These are phyloP conservation scores for Drosophila neutralis DNA, from an alignment of 2,888 invertebrate genomes.

Conservation along the genomic window DNA sequence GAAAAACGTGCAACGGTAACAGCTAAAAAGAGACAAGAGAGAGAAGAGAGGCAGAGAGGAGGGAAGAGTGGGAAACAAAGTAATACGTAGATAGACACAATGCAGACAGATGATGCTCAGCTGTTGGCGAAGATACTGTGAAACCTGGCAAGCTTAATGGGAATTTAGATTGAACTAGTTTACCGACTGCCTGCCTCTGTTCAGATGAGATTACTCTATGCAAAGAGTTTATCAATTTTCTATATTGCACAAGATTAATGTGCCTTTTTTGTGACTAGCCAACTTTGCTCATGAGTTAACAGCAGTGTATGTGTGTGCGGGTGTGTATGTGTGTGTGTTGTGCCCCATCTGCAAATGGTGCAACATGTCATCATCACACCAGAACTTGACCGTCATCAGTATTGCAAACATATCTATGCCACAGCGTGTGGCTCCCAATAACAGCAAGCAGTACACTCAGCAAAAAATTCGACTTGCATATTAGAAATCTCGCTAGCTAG, in stretches of 20 bases:
- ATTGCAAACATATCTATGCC: conserved; percentile 5
- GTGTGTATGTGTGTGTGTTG: conserved; percentile 14
- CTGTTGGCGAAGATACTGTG: conserved; percentile 26
- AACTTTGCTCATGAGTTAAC: conserved; percentile 5
- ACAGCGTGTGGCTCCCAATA: conserved; percentile 10
- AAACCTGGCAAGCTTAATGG: neutral
- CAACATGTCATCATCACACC: conserved; percentile 34
- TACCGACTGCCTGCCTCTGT: neutral
- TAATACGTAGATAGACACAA: neutral
- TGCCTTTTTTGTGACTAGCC: neutral
- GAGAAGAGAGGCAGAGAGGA: neutral
- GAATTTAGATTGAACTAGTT: neutral
- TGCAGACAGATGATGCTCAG: conserved; percentile 26
- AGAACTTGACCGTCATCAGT: conserved; percentile 33
- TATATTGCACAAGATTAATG: neutral
- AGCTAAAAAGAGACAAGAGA: conserved; percentile 30
- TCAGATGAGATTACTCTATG: neutral
- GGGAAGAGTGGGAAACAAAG: neutral
- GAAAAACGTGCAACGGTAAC: conserved; percentile 73
- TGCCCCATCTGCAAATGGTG: conserved; percentile 12
- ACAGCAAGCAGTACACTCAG: neutral
- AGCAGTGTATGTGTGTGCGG: conserved; percentile 22
- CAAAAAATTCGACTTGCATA: neutral
- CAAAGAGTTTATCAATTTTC: neutral
- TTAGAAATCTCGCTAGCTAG: too few species aligned